Base-by-base conservation (phyloP, 2,113 vertebrate genomes). In the Tyto alba region DNA sequence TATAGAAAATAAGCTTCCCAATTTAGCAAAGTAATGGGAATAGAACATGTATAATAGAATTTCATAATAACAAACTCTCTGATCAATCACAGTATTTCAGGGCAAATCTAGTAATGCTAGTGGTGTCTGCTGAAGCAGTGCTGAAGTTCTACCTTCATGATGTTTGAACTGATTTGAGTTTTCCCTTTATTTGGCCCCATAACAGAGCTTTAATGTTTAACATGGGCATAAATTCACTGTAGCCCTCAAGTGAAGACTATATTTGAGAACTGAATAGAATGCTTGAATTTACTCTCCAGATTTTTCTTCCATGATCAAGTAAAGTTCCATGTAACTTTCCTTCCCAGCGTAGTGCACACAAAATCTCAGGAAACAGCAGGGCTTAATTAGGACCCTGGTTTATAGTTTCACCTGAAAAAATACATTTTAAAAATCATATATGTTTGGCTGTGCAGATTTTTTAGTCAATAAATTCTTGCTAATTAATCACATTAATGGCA, bases 381-480 rank as follows among this genome's bases (percentile, higher is more conserved):
- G 97, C 97, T 98, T 98, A 98, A 98, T 98, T 98, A 98, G 96
- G 83, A 88, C 95, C 80, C 84, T 77, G 92, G 96, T 98, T 98
- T 98, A 98, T 98, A 97, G 98, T 97, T 98, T 98, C 98, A 98
- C 98, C 98, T 98, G 98, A 98, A 98, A 98, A 98, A 98, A 98
- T 98, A 98, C 60, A 96, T 98, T 98, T 93, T 95, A 98, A 98
- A 98, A 98, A 98, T 98, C 97, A 98, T 98, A 98, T 97, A 97
- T 97, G 96, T 97, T 98, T 95, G 95, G 94, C 97, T 96, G 95
- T 97, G 85, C 93, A 98, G 97, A 97, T 97, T 98, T 98, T 98
- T 97, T 96, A 97, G 97, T 98, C 97, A 98, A 97, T 98, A 98
- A 98, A 98, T 97, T 97, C 97, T 98, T 97, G 97, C 97, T 98